Percentiles rank a stretch among this genome's conserved stretches.
These are phyloP conservation scores for Brachypalpus laphriformis DNA, from an alignment of 2,888 invertebrate species.

Conservation along the genomic window DNA sequence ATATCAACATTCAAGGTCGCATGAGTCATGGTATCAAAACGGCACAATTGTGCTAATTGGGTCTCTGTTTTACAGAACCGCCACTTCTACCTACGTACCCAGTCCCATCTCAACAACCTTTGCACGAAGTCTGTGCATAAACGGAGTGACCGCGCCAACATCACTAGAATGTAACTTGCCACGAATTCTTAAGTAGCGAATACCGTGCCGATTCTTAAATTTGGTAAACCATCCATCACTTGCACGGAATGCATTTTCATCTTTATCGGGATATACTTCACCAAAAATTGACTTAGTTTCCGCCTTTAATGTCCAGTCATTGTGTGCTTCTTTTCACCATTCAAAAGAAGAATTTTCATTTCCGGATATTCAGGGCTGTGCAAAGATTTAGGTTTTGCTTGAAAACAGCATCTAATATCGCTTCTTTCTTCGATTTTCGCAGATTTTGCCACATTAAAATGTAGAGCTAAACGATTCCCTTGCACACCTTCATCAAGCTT, in stretches of 20 bases:
- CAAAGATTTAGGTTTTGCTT: neutral
- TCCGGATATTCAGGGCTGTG: neutral
- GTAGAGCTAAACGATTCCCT: too few species aligned
- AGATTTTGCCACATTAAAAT: neutral
- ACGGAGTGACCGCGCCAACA: too few species aligned
- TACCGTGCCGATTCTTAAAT: slow-evolving; percentile 12
- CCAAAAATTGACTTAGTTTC: neutral
- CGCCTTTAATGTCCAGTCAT: too few species aligned
- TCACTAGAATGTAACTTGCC: neutral
- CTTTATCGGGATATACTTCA: neutral
- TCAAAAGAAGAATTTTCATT: too few species aligned
- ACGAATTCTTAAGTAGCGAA: slow-evolving; percentile 6
- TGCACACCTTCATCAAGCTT: slow-evolving; percentile 20
- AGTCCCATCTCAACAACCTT: too few species aligned
- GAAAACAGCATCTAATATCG: slow-evolving; percentile 6
- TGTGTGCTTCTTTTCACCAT: too few species aligned
- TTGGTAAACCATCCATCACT: slow-evolving; percentile 9
- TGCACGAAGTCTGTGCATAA: too few species aligned
- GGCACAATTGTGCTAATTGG: too few species aligned
- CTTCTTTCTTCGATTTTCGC: slow-evolving; percentile 17
- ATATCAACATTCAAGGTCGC: too few species aligned
- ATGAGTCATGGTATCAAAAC: too few species aligned
- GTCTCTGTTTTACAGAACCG: too few species aligned
- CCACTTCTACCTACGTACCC: too few species aligned
- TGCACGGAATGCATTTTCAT: slow-evolving; percentile 12